Evolutionary conservation across 2,888 invertebrate species (phyloP).

Genomic region (Ormyrus rosae): DNA sequence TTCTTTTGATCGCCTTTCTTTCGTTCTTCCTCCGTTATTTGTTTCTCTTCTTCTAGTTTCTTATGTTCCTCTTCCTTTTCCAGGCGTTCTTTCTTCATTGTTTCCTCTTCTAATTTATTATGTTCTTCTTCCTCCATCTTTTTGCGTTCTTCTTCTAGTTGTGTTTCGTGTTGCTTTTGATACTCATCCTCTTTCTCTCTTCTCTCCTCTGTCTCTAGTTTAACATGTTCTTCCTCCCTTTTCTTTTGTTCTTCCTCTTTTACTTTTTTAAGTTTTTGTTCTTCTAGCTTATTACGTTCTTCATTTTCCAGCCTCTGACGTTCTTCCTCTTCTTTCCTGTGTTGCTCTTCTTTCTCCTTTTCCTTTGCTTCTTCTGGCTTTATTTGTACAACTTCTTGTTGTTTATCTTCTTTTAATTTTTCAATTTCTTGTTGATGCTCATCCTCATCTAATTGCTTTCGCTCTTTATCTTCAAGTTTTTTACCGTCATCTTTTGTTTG

Average conservation of each 20-base stretch:
- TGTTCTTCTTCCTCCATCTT: constrained; percentile 45
- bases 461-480: no score
- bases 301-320: constrained; percentile 11
- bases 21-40: constrained; percentile 59
- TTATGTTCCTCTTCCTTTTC: constrained; percentile 62
- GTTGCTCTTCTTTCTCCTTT: constrained; percentile 49
- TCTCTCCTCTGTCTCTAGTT: constrained; percentile 47
- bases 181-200: constrained; percentile 55
- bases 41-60: constrained; percentile 38
- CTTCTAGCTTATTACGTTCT: constrained; percentile 46
- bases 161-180: constrained; percentile 39
- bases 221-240: constrained; percentile 23
- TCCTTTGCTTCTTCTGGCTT: background rate
- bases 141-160: constrained; percentile 39
- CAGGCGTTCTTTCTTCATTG: constrained; percentile 43
- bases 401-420: background rate
- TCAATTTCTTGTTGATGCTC: background rate
- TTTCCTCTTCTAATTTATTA: constrained; percentile 41
- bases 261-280: constrained; percentile 31
- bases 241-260: constrained; percentile 47
- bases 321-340: constrained; percentile 61
- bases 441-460: background rate
- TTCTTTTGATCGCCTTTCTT: constrained; percentile 64
- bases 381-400: background rate
- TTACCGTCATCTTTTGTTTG: background rate